Conservation (phyloP, 2,797 vertebrate species). For the Peromyscus attwateri region DNA sequence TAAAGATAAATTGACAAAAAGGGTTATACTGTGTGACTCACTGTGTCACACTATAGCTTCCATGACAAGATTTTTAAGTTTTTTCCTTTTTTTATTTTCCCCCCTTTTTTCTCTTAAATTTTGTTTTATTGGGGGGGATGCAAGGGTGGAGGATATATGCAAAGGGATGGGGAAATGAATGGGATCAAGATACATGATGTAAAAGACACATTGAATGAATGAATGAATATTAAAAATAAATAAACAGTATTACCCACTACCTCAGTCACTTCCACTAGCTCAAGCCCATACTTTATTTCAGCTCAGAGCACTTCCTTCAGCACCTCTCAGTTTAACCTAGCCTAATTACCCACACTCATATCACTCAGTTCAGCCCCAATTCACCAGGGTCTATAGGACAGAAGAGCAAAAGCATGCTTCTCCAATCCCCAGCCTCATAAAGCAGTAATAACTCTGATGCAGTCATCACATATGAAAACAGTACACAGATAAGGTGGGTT, state of each 20-base stretch:
- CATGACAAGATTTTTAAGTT: background rate
- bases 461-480: conserved; percentile 12
- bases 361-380: background rate
- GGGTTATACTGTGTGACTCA: background rate
- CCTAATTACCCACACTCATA: background rate
- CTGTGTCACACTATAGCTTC: background rate
- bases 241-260: background rate
- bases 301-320: background rate
- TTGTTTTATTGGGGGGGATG: background rate
- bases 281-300: background rate
- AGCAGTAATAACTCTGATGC: background rate
- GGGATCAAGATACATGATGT: background rate
- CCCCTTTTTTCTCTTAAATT: background rate
- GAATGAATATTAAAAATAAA: background rate
- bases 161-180: background rate
- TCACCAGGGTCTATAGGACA: background rate
- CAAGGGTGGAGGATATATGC: background rate
- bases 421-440: conserved; percentile 34
- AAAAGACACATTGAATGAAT: background rate
- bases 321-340: background rate
- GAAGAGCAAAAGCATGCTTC: background rate
- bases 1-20: background rate
- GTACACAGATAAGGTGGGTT: conserved; percentile 5
- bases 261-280: background rate
- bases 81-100: background rate